phyloP scores from a whole-genome alignment of 1,140 invertebrate species.

The Episyrphus balteatus region DNA sequence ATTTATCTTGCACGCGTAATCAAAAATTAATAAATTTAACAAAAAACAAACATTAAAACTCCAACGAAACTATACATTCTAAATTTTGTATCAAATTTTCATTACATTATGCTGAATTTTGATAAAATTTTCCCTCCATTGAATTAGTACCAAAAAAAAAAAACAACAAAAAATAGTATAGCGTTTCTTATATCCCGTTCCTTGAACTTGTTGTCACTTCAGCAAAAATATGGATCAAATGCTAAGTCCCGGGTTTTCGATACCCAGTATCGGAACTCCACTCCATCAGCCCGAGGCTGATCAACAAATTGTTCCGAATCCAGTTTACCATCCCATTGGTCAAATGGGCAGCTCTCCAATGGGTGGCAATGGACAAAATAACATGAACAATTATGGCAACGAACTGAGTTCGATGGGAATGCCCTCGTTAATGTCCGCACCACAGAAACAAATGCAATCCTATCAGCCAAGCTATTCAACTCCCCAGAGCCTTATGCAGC shows the following conservation, averaged over 20 bases:
- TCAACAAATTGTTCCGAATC: constrained; percentile 53
- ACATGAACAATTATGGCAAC: constrained; percentile 19
- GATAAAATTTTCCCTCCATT: no score
- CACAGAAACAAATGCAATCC: constrained; percentile 58
- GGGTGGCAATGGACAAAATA: constrained; percentile 17
- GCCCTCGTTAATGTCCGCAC: constrained; percentile 41
- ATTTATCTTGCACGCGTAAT: no score
- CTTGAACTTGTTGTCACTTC: no score
- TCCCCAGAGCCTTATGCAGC: constrained; percentile 66
- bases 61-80: no score
- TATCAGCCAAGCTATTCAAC: constrained; percentile 59
- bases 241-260: constrained; percentile 78
- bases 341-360: constrained; percentile 28
- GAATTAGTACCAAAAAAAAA: no score
- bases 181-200: no score
- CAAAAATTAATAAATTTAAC: no score
- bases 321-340: constrained; percentile 62
- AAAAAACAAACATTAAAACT: no score
- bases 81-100: no score
- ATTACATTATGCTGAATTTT: no score
- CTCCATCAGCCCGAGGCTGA: constrained; percentile 85
- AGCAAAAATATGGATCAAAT: constrained; percentile 53
- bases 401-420: constrained; percentile 40
- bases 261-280: constrained; percentile 81
- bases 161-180: no score